Base-by-base conservation (phyloP, 2,888 invertebrate species). In the Altica lythri region DNA sequence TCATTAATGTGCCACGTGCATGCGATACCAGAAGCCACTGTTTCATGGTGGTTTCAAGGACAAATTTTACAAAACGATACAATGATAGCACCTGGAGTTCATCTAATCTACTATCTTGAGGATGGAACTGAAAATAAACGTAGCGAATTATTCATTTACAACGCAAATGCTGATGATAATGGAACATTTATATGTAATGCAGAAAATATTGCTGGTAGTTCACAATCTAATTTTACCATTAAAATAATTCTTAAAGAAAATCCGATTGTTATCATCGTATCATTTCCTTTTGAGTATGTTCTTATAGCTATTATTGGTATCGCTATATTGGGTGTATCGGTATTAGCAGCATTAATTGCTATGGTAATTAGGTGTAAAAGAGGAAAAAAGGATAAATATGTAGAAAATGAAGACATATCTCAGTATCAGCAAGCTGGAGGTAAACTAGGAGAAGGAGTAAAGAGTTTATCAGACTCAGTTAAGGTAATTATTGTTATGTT, bases 101-200 rank as follows among this genome's bases (percentile, higher is more conserved):
- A 85, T 67, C 79, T 88, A 68, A 80, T 86, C 66, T 89, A 86
- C 77, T 88, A 82, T 66, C 81, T 86, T 8, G 87, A 88, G 68
- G 88, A 86, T 67, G 86, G 86, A n/a, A 44, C 80, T 1, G 84
- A 85, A 62, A 87, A 89, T 69, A 89, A 89, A 75, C 84, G 83
- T 62, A 89, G 89, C 68, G 89, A 90, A 75, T 80, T 92, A 52
- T 86, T 88, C 69, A 88, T 92, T 66, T 86, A 86, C 68, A 89
- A 89, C 72, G 85, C 89, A 14, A 86, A 85, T 22, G 82, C 81
- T 29, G 89, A 88, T 60, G 90, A 92, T 71, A 92, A 92, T 68
- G 93, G 93, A 3, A 90, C 89, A 5, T 93, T 91, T 72, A 83
- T 88, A 2, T 95, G 94, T 74, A 81, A 88, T 9, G 92, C 92